Conservation (phyloP, 2,888 invertebrate species). For the Hirtodrosophila alboralis region DNA sequence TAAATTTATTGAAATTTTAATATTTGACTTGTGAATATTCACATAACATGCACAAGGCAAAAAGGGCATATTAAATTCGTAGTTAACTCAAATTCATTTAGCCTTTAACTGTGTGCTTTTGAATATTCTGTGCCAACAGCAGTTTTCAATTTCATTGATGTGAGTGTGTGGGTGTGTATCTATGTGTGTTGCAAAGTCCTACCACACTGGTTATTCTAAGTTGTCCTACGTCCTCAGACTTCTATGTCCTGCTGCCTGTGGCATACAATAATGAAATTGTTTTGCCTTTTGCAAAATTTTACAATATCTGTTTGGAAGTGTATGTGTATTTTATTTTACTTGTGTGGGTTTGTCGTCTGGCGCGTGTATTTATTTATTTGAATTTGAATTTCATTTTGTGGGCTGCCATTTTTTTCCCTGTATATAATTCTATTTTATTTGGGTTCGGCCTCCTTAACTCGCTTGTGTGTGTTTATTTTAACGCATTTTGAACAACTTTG, state of each 20-base stretch:
- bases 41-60: not conserved
- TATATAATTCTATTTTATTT: constrained; percentile 38
- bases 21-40: too few relatives aligned
- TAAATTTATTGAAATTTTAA: too few relatives aligned
- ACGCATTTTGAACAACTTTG: constrained; percentile 65
- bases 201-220: constrained; percentile 40
- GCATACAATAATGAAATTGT: constrained; percentile 68
- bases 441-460: constrained; percentile 3
- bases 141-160: constrained; percentile 65
- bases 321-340: not conserved
- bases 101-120: constrained; percentile 7
- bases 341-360: constrained; percentile 21
- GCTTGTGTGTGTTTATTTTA: constrained; percentile 46
- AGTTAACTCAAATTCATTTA: not conserved
- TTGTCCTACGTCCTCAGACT: constrained; percentile 11
- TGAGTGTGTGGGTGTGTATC: constrained; percentile 18
- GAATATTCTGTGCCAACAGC: constrained; percentile 36
- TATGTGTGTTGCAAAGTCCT: constrained; percentile 19
- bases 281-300: constrained; percentile 55
- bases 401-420: constrained; percentile 53
- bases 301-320: constrained; percentile 23
- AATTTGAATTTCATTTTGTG: constrained; percentile 75
- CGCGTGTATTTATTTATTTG: constrained; percentile 71
- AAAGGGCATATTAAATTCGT: constrained; percentile 16
- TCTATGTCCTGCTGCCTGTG: constrained; percentile 17